phyloP scores from a whole-genome alignment of 2,888 invertebrate species.

The Drosophila kanekoi region DNA sequence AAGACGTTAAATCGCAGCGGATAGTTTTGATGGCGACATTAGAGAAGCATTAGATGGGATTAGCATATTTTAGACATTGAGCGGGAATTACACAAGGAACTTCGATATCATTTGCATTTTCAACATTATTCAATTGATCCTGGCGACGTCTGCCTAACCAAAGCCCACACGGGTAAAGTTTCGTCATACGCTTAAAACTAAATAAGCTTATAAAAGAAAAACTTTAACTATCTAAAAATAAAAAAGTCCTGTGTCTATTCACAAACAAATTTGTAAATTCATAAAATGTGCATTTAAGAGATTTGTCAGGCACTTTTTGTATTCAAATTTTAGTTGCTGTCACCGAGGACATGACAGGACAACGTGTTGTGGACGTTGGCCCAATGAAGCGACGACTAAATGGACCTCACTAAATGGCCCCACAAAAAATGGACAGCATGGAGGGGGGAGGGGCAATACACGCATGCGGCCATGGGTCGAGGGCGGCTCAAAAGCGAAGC shows the following conservation, averaged over 20 bases:
- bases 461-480: slow-evolving; percentile 14
- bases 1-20: too few relatives aligned
- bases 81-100: too few relatives aligned
- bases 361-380: slow-evolving; percentile 56
- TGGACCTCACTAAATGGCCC: slow-evolving; percentile 54
- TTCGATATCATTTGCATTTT: too few relatives aligned
- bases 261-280: slow-evolving; percentile 11
- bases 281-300: slow-evolving; percentile 20
- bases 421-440: slow-evolving; percentile 30
- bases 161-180: too few relatives aligned
- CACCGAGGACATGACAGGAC: slow-evolving; percentile 52
- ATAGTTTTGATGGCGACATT: too few relatives aligned
- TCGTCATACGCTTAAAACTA: too few relatives aligned
- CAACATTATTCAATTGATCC: too few relatives aligned
- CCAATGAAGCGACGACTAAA: slow-evolving; percentile 72
- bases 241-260: neutral
- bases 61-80: too few relatives aligned
- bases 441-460: neutral
- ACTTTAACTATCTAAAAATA: slow-evolving; percentile 3
- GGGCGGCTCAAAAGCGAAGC: slow-evolving; percentile 6
- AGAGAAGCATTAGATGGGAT: too few relatives aligned
- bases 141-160: too few relatives aligned
- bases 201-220: neutral
- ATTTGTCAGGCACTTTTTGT: slow-evolving; percentile 26
- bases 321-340: slow-evolving; percentile 8